phyloP scores from a whole-genome alignment of 2,797 vertebrate genomes.

The Mormyrus hasselquistii region DNA sequence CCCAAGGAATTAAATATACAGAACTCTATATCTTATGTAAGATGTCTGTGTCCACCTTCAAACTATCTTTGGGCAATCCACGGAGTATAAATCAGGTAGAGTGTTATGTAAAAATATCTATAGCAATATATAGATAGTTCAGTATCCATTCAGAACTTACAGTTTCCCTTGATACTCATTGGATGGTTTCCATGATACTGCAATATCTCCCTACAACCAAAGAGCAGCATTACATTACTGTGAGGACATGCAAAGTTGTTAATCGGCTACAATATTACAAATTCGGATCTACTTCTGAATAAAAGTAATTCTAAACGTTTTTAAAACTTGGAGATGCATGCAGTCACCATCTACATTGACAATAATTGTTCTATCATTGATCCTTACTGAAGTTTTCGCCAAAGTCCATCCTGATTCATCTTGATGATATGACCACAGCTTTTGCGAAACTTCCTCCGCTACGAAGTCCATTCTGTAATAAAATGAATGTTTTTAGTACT shows the following conservation, averaged over 20 bases:
- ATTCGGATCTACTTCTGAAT: not conserved
- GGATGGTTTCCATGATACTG: slow-evolving; percentile 53
- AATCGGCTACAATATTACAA: not conserved
- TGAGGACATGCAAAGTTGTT: not conserved
- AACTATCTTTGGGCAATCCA: not conserved
- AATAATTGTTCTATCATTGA: not conserved
- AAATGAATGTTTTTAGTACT: not conserved
- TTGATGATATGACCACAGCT: slow-evolving; percentile 28
- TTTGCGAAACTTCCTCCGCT: slow-evolving; percentile 25
- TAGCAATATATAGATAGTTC: not conserved
- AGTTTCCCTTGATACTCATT: slow-evolving; percentile 50
- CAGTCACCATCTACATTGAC: not conserved
- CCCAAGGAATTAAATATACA: not conserved
- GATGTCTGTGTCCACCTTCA: not conserved
- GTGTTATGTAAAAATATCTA: not conserved
- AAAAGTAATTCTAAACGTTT: not conserved
- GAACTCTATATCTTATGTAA: slow-evolving; percentile 3
- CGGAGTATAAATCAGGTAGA: not conserved
- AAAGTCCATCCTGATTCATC: slow-evolving; percentile 32
- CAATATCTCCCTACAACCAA: slow-evolving; percentile 50
- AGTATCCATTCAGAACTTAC: slow-evolving; percentile 36
- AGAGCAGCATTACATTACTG: not conserved
- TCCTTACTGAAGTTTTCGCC: slow-evolving; percentile 31
- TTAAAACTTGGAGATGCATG: not conserved
- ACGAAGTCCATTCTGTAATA: slow-evolving; percentile 29